phyloP scores from a whole-genome alignment of 2,113 vertebrate species.

The Callipepla squamata region DNA sequence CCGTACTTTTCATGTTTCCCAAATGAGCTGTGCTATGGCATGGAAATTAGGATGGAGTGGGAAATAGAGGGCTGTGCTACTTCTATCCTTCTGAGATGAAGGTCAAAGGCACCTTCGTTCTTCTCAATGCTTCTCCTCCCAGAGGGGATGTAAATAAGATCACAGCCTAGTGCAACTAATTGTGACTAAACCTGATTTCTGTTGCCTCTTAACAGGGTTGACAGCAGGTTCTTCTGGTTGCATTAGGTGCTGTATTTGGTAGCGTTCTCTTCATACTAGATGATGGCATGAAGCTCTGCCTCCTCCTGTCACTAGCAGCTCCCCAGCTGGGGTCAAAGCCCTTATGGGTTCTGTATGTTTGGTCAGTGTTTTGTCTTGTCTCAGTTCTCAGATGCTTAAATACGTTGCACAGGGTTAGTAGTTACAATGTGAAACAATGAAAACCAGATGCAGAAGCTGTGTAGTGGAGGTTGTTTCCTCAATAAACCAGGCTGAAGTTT shows the following conservation, averaged over 20 bases:
- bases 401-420: not conserved
- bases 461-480: not conserved
- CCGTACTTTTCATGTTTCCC: slow-evolving; percentile 70
- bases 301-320: not conserved
- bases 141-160: slow-evolving; percentile 19
- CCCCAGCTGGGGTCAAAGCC: not conserved
- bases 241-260: not conserved
- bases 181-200: not conserved
- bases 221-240: not conserved
- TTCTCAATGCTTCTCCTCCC: slow-evolving; percentile 14
- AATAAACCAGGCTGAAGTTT: not conserved
- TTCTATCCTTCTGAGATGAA: slow-evolving; percentile 55
- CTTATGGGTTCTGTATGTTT: fast-evolving
- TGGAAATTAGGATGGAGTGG: slow-evolving; percentile 59
- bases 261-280: not conserved
- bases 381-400: not conserved
- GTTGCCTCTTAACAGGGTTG: not conserved
- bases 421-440: not conserved
- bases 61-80: slow-evolving; percentile 44
- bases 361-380: not conserved
- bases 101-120: slow-evolving; percentile 64
- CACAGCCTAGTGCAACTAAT: not conserved
- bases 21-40: slow-evolving; percentile 55
- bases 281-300: not conserved
- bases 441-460: not conserved